Base-by-base conservation (phyloP, 2,888 invertebrate genomes). In the Phymatocera aterrima region DNA sequence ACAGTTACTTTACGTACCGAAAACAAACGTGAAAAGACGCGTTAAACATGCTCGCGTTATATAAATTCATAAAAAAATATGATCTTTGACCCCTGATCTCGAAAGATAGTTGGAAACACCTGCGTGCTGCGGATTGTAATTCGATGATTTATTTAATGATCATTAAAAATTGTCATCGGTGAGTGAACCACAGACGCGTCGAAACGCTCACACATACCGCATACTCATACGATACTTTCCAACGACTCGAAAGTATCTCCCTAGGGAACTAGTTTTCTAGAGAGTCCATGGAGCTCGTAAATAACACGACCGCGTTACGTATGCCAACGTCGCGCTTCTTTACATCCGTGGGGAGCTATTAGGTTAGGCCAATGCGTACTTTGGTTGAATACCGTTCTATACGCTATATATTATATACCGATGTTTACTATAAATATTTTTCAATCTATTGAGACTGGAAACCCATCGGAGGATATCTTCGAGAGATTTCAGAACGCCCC, bases 201-300 rank as follows among this genome's bases (percentile, higher is more conserved):
- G 28, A 64, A 2, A 43, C 28, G 15, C 43, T n/a, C n/a, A 24
- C 24, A 18, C 21, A 18, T 37, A 3, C 43, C 21, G 21, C 21
- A 18, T 48, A 31, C 48, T 46, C 18, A n/a, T n/a, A 12, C 15
- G 48, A 57, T 75, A 57, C 54, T 75, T 75, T 75, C 75, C 60
- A 75, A 75, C 57, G 54, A 75, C 57, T 75, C 75, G 75, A 75
- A 75, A 75, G 75, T 75, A 75, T 75, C 54, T 74, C 40, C 24
- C 40, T 21, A 5, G 40, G 43, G 28, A 72, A 75, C 75, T 75
- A 60, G 75, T 75, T 75, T 57, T 24, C 43, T 48, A 68, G 40
- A 43, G 21, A 68, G 28, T 43, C 21, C 10, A 43, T 12, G 12
- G 12, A 37, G 18, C 61, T 21, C 34, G 21, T 64, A 64, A 64